Evolutionary conservation across 2,888 invertebrate genomes (phyloP).

Genomic region (Hetaerina titia): DNA sequence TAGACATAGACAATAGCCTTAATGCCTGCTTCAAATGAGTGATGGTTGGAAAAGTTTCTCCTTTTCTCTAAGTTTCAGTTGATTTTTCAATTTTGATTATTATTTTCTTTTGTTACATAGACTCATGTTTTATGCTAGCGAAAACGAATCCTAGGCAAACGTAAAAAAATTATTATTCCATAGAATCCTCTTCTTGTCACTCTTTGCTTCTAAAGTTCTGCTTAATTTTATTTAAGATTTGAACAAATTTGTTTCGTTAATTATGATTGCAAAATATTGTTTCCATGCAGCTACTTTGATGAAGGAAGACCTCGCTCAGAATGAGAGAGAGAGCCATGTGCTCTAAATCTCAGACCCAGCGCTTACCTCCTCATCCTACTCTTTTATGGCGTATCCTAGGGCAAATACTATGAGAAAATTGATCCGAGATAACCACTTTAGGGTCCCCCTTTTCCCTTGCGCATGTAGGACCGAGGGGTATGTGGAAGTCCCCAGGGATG

Average conservation of each 20-base stretch:
- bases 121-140: too few species aligned
- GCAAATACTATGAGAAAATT: slow-evolving; percentile 16
- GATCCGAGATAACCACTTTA: slow-evolving; percentile 45
- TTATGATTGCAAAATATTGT: background rate
- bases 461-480: background rate
- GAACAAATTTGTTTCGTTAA: background rate
- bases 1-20: too few species aligned
- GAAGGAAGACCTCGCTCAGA: background rate
- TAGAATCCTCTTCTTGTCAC: too few species aligned
- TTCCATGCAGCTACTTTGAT: background rate
- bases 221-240: too few species aligned
- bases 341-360: background rate
- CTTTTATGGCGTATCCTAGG: slow-evolving; percentile 29
- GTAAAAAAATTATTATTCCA: too few species aligned
- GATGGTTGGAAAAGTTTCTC: too few species aligned
- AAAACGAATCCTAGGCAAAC: too few species aligned
- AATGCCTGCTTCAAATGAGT: too few species aligned
- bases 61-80: too few species aligned
- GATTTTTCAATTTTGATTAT: too few species aligned
- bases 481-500: background rate
- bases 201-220: too few species aligned
- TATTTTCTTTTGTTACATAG: too few species aligned
- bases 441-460: background rate
- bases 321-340: background rate
- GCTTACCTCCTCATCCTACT: background rate